Base-by-base conservation (phyloP, 2,113 vertebrate species). In the Nerophis lumbriciformis region DNA sequence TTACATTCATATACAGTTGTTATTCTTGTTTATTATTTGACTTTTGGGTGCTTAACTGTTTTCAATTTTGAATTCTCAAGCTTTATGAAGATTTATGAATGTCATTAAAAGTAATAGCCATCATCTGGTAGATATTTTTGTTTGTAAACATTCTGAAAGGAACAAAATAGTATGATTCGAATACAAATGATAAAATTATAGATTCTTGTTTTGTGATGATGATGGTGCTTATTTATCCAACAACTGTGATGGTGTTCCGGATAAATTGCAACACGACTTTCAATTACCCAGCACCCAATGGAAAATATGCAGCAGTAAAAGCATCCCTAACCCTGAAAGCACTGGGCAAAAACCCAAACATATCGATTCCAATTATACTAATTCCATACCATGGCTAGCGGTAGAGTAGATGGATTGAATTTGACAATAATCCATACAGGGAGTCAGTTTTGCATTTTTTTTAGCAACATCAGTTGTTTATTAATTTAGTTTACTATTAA, bases 11-110 rank as follows among this genome's bases (percentile, higher is more conserved):
- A 28, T 28, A 28, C 28, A 28, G 28, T 4, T 28, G 28, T 28
- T 28, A 3, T 28, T 3, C 28, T 28, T 28, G 28, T 28, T 28
- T 28, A 28, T 71, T 71, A 72, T 82, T 83, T 72, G 61, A 59
- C 58, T 74, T 59, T 53, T 53, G 62, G 54, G 61, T 79, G 44
- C 19, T 39, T 57, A 28, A 47, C 21, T 49, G 19, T 19, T 9
- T 36, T 52, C 47, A 48, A 9, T 36, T 69, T 71, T 66, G 51
- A 28, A 28, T 28, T 28, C 28, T 28, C 28, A 28, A 28, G 28
- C 28, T 28, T 28, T 28, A 28, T 28, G 28, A 28, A 28, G 28
- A 37, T 14, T 12, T 28, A 8, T 11, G 1, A 8, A 2, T 48
- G n/a, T 28, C 21, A 59, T 59, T 28, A 15, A 35, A 4, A 14